Base-by-base conservation (phyloP, 1,140 invertebrate genomes). In the Proctacanthus coquilletti region DNA sequence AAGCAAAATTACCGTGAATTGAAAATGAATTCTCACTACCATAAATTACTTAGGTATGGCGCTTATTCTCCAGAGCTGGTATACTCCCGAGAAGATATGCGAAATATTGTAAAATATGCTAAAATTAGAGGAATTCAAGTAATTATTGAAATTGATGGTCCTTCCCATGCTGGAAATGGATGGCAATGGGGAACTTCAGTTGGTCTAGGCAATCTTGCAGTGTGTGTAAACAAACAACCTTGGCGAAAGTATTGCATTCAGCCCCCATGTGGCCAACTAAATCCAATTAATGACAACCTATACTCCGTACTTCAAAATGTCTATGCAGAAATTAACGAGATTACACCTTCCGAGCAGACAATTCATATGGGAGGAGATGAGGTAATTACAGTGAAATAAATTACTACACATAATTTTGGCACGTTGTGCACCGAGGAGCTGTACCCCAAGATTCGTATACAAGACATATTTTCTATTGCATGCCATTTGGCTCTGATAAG, bases 281-380 rank as follows among this genome's bases (percentile, higher is more conserved):
- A 89, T 63, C 81, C 83, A 0, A 68, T 78, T 5, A 89, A 87
- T 52, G 69, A 72, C 3, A 68, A 76, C 43, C 62, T 84, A 38
- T 86, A 83, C 49, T 57, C 63, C 6, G 71, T 86, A 3, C 56
- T 87, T 5, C 63, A 70, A 36, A 66, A 74, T 20, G 54, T 87
- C 1, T 82, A 81, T 42, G 57, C 64, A 23, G 82, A 86, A 49
- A 63, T 86, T 1, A 62, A 75, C 1, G 68, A 74, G 21, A 34
- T 66, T 13, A 57, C 71, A 5, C 63, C 69, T 0, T 55, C 60
- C 3, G 68, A 67, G 5, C 69, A 76, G 40, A 49, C 77, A 1
- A 72, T 84, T 27, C 86, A 91, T 45, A 75, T 88, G 64, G 85
- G 85, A 9, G 85, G 84, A 3, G 85, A 91, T 61, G 85, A 91